A percentile compares a stretch with the other conserved stretches of the same genome.
These are phyloP conservation scores for Telmatherina bonti DNA, from an alignment of 2,797 vertebrate genomes.

Conservation along the genomic window DNA sequence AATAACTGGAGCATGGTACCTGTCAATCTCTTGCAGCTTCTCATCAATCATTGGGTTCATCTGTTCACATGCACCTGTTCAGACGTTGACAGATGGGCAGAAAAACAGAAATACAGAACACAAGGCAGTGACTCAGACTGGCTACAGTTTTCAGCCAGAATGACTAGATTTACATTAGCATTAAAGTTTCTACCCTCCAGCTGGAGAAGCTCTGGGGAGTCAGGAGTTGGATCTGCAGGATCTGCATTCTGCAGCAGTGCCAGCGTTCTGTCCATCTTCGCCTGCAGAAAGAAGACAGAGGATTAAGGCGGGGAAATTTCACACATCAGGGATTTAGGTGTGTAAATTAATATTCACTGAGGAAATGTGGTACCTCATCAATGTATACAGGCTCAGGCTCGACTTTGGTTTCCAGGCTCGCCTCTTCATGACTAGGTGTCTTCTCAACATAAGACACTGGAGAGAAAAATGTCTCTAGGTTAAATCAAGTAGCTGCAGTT, in stretches of 20 bases:
- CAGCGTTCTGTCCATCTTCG: slow-evolving; percentile 93
- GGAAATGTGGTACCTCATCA: slow-evolving; percentile 88
- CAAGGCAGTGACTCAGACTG: neutral
- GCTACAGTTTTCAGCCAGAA: slow-evolving; percentile 11
- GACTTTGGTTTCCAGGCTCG: slow-evolving; percentile 81
- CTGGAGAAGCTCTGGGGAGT: slow-evolving; percentile 88
- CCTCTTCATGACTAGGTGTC: slow-evolving; percentile 80
- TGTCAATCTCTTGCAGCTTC: slow-evolving; percentile 95
- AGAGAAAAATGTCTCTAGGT: neutral
- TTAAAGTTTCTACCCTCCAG: slow-evolving; percentile 88
- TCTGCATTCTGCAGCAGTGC: slow-evolving; percentile 93
- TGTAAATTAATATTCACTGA: neutral
- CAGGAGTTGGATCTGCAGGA: slow-evolving; percentile 89
- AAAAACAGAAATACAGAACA: slow-evolving; percentile 12
- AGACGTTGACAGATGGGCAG: slow-evolving; percentile 17
- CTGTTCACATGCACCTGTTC: slow-evolving; percentile 90
- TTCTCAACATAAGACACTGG: slow-evolving; percentile 82
- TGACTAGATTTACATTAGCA: slow-evolving; percentile 18
- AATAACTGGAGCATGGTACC: slow-evolving; percentile 73
- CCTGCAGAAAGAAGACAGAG: slow-evolving; percentile 73
- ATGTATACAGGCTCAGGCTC: slow-evolving; percentile 94
- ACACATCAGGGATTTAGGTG: neutral
- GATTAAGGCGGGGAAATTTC: neutral
- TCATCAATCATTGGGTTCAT: slow-evolving; percentile 99
- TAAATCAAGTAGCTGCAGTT: neutral